These are phyloP conservation scores for Heteromurus nitidus DNA, from an alignment of 2,888 invertebrate species.

Conservation along the genomic window DNA sequence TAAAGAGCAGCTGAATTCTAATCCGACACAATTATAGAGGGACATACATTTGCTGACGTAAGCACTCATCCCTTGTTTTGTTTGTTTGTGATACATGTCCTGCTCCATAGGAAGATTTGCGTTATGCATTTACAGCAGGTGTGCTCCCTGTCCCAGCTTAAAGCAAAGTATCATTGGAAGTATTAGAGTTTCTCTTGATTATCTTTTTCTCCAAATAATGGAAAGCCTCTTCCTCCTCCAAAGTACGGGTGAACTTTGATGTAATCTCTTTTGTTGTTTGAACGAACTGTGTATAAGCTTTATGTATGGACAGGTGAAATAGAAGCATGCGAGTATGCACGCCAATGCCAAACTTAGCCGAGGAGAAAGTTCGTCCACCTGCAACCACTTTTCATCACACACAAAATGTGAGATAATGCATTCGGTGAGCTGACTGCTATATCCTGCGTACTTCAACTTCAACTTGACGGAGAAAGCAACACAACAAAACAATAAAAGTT, in stretches of 20 bases:
- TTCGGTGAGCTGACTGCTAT: background rate
- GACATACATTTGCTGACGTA: background rate
- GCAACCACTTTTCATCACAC: background rate
- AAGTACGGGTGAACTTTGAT: background rate
- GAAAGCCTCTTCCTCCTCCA: background rate
- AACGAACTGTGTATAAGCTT: background rate
- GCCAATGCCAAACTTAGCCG: no score
- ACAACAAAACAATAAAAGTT: background rate
- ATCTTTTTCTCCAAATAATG: background rate
- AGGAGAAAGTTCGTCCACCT: constrained; percentile 12
- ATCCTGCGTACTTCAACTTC: background rate
- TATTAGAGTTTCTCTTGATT: constrained; percentile 32
- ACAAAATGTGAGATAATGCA: background rate
- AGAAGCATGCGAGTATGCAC: no score
- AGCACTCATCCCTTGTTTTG: background rate
- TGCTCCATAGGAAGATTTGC: background rate
- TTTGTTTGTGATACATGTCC: background rate
- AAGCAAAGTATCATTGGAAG: constrained; percentile 20
- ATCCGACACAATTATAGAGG: no score
- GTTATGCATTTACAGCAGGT: background rate
- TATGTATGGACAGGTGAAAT: background rate
- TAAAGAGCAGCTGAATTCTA: no score
- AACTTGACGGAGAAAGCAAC: no score
- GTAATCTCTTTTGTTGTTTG: no score
- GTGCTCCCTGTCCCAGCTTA: background rate